Base-by-base conservation (phyloP, 2,888 invertebrate genomes). In the Zootermopsis nevadensis region DNA sequence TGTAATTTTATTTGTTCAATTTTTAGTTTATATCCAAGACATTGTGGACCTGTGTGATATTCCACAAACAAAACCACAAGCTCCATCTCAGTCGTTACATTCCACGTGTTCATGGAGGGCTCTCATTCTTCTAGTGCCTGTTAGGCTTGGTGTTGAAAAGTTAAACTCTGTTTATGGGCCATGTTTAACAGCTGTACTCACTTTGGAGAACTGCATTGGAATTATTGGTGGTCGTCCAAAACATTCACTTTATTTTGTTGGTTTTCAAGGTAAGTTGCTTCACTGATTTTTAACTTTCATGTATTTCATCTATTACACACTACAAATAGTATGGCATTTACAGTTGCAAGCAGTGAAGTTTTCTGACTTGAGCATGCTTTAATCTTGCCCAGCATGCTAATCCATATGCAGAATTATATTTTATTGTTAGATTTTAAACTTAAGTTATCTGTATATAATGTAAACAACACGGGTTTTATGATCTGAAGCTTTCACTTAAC, bases 191-290 rank as follows among this genome's bases (percentile, higher is more conserved):
- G 93, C 94, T 53, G 89, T 98, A 77, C 92, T 98, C 66, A 95
- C 95, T 85, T 91, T 96, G 85, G 95, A 95, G 86, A 93, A 94
- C 87, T 98, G 97, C 87, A 94, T 98, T 87, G 98, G 98, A 33
- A 94, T 98, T 80, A 97, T 98, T 87, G 98, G 98, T 12, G 98
- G 98, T 24, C 92, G 96, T 87, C 98, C 98, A 0, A 96, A 96
- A 88, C 98, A 98, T 91, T 97, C 98, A 27, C 90, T 98, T 55
- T 98, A 97, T 89, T 98, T 98, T 91, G 93, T 98, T 85, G 98
- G 98, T 77, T 97, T 95, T 89, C 98, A 98, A 92, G 93, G 93
- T 93, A 86, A 81, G 79, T 2, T 69, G 19, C 48, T 19, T 19
- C 48, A 48, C 19, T 48, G 10, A 10, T 38, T 38, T 38, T 4